Conservation (phyloP, 2,888 invertebrate genomes). For the Troglohyphantes excavatus region DNA sequence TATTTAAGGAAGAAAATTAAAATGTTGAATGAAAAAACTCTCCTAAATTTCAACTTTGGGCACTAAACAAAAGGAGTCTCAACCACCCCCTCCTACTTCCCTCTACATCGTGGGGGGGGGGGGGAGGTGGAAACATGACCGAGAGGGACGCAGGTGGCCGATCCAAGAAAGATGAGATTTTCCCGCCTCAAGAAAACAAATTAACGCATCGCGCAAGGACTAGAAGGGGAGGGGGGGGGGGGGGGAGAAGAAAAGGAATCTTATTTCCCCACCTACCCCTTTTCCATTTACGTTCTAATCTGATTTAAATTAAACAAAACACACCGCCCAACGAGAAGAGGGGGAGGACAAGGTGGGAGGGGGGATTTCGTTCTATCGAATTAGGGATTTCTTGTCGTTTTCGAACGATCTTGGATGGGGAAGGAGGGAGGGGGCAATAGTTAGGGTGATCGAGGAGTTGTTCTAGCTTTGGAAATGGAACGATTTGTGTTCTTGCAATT, state of each 20-base stretch:
- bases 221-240: no score
- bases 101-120: neutral
- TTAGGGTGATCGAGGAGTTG: no score
- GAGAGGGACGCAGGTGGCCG: neutral
- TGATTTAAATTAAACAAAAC: conserved; percentile 50
- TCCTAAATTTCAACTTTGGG: no score
- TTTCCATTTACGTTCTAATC: neutral
- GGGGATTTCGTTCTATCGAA: conserved; percentile 24
- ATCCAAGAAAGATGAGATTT: neutral
- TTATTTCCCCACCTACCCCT: neutral
- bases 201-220: no score
- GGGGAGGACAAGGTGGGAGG: no score
- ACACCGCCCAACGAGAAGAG: no score
- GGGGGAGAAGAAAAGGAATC: neutral
- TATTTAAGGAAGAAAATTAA: neutral
- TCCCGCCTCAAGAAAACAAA: no score
- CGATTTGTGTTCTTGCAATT: neutral
- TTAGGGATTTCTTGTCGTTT: conserved; percentile 30
- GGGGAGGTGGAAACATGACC: conserved; percentile 11
- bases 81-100: no score
- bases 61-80: no score
- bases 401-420: conserved; percentile 9
- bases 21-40: no score
- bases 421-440: no score
- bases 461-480: neutral